Evolutionary conservation across 1,140 invertebrate genomes (phyloP), one percentile per base, ranked within the genome.

Genomic region (Colletes latitarsis): DNA sequence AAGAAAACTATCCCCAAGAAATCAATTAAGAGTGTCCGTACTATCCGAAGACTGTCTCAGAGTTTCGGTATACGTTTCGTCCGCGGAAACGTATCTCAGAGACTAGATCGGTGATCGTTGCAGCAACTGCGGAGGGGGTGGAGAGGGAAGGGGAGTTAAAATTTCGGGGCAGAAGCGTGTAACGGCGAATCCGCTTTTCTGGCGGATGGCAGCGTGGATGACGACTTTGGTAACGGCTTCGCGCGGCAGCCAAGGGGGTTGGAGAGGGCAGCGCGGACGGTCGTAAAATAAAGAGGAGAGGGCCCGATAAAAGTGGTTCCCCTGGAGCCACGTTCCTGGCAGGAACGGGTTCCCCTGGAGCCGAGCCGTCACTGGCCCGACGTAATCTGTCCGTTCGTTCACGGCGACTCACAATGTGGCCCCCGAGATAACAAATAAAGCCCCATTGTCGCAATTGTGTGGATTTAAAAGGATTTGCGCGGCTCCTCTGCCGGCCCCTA

Each of bases 371-470:
- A 92, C 90, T 93, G 90, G 90, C 90, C 92, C 91, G 89, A 92
- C 92, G 89, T 93, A 93, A 93, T 93, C 92, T 93, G 92, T 93
- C 91, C 93, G 91, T 92, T 92, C 92, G 91, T 93, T 93, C 92
- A 91, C 91, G 90, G 90, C 91, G 91, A 92, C 91, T 93, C 92
- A 93, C 93, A 93, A 93, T 93, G 92, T 94, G 93, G 93, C 92
- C 92, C 92, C 93, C 92, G 92, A 93, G 92, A 93, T 94, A 93
- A 93, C 93, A 93, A 93, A 93, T 93, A 93, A 93, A 93, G 92
- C 93, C 91, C 93, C 90, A 93, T 93, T 93, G 92, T 93, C 92
- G 92, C 93, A 93, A 93, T 93, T 93, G 92, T 93, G 92, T 93
- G 93, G 92, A 93, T 93, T 93, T 93, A 93, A 93, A 93, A 93